Conservation (phyloP, 1,140 invertebrate genomes). For the Trachymyrmex septentrionalis region DNA sequence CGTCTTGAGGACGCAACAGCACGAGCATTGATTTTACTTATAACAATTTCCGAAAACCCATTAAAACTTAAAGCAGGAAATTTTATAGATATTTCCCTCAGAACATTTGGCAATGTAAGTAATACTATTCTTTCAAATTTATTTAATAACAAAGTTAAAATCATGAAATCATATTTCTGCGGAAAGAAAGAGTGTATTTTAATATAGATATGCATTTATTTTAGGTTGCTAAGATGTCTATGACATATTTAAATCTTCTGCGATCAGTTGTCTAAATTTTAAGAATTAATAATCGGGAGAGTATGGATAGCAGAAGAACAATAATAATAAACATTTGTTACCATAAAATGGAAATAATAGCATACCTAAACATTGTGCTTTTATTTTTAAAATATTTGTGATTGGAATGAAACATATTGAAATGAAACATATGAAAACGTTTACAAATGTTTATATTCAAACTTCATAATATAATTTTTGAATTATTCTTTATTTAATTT, state of each 20-base stretch:
- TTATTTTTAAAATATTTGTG: neutral
- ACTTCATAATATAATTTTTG: neutral
- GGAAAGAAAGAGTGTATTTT: neutral
- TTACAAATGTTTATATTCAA: neutral
- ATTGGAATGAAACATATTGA: neutral
- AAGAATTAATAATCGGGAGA: neutral
- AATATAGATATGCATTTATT: slow-evolving; percentile 5
- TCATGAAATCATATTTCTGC: neutral
- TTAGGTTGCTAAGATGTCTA: slow-evolving; percentile 24
- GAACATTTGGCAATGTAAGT: slow-evolving; percentile 70
- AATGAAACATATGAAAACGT: neutral
- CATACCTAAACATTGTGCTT: neutral
- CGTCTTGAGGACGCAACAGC: slow-evolving; percentile 61
- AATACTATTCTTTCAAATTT: neutral
- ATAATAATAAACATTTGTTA: neutral
- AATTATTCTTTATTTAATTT: neutral
- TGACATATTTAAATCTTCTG: slow-evolving; percentile 38
- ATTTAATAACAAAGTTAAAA: neutral
- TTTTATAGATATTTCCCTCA: slow-evolving; percentile 66
- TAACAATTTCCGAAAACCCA: slow-evolving; percentile 65
- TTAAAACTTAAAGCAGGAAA: slow-evolving; percentile 70
- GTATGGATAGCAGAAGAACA: neutral
- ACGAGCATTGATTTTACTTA: slow-evolving; percentile 68
- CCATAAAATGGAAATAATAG: neutral
- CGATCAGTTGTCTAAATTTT: neutral